Evolutionary conservation across 2,113 vertebrate species (phyloP).

Genomic region (Tilapia sparmanii): DNA sequence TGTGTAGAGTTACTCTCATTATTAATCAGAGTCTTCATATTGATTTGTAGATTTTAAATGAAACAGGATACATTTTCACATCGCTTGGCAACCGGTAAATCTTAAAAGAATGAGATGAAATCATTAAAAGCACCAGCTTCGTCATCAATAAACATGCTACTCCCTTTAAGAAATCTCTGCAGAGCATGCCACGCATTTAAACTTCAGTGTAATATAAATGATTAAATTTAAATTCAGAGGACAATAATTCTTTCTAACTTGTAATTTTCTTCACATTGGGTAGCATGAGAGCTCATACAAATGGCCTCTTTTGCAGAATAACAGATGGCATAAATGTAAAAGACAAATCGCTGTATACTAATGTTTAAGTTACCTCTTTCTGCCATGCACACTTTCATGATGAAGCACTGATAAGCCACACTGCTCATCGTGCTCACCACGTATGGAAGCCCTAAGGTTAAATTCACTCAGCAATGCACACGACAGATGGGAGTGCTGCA

Average conservation of each 20-base stretch:
- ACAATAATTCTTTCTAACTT: not conserved
- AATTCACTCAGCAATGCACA: not conserved
- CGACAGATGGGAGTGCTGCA: not conserved
- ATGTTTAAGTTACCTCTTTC: not conserved
- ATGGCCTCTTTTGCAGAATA: not conserved
- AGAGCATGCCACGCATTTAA: not conserved
- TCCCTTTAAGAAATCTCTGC: not conserved
- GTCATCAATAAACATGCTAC: not conserved
- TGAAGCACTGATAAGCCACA: not conserved
- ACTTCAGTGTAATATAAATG: not conserved
- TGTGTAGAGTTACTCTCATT: fast-evolving
- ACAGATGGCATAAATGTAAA: not conserved
- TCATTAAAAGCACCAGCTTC: not conserved
- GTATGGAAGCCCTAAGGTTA: slow-evolving; percentile 5
- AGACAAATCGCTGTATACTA: not conserved
- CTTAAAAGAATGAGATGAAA: not conserved
- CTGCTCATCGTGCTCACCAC: not conserved
- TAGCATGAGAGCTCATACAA: not conserved
- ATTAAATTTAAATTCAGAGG: not conserved
- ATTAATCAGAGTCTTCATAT: not conserved
- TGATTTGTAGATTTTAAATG: not conserved
- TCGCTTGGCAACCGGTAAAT: not conserved
- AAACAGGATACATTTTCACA: not conserved
- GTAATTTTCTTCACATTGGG: not conserved
- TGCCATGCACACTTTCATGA: not conserved